Evolutionary conservation across 2,113 vertebrate genomes (phyloP).

Genomic region (Scophthalmus maximus): DNA sequence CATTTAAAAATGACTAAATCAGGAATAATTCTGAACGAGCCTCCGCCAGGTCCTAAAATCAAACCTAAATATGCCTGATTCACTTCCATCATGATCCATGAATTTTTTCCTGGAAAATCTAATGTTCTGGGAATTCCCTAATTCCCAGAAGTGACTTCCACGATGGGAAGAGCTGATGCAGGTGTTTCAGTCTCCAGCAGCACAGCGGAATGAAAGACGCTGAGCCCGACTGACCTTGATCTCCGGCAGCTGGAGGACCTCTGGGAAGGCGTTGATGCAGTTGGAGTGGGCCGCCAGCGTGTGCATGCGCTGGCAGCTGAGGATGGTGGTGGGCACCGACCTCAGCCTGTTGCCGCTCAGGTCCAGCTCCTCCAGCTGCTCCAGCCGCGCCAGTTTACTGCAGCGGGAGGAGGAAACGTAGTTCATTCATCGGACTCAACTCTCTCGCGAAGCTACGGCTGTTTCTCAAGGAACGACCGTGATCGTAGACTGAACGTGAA

Average conservation of each 20-base stretch:
- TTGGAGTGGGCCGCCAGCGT: conserved; percentile 95
- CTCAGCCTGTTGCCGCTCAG: conserved; percentile 95
- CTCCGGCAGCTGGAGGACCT: conserved; percentile 95
- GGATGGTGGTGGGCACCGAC: conserved; percentile 93
- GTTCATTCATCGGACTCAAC: conserved; percentile 26
- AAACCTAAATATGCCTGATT: too few relatives aligned
- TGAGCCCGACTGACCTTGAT: conserved; percentile 86
- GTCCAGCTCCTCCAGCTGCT: conserved; percentile 96
- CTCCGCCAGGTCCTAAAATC: too few relatives aligned
- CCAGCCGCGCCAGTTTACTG: conserved; percentile 98
- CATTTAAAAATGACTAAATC: too few relatives aligned
- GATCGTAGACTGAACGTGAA: neutral
- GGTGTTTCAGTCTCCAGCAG: neutral
- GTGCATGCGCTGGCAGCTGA: conserved; percentile 92
- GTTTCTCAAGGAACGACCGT: neutral
- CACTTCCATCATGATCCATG: too few relatives aligned
- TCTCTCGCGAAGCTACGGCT: conserved; percentile 8
- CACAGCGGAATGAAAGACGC: neutral
- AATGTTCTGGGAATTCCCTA: too few relatives aligned
- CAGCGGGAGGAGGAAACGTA: conserved; percentile 11
- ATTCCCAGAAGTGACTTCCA: too few relatives aligned
- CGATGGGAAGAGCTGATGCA: too few relatives aligned
- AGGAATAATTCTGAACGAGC: too few relatives aligned
- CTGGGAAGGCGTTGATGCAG: conserved; percentile 92
- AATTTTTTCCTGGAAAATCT: too few relatives aligned